These are phyloP conservation scores for Kradibia gibbosae DNA, from an alignment of 1,140 invertebrate genomes.

Conservation along the genomic window DNA sequence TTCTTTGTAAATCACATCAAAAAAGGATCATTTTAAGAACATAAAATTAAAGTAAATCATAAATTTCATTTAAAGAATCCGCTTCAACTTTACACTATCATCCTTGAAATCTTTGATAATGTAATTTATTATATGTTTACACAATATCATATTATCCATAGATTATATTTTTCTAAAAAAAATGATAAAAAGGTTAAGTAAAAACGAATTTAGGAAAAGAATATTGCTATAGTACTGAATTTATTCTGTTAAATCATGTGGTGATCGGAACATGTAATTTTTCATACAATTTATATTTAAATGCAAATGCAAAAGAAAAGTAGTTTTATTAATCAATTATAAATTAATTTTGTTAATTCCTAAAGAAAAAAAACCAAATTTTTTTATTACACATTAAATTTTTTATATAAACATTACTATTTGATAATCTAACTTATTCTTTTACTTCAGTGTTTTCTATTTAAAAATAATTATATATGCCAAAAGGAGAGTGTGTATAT, in stretches of 20 bases:
- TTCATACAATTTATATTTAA: no score
- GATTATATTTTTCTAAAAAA: constrained; percentile 51
- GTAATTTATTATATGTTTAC: constrained; percentile 29
- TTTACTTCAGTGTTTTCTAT: constrained; percentile 33
- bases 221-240: constrained; percentile 28
- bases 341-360: constrained; percentile 44
- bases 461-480: constrained; percentile 24
- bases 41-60: constrained; percentile 17
- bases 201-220: constrained; percentile 36
- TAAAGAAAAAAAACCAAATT: not conserved
- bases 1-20: constrained; percentile 42
- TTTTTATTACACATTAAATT: constrained; percentile 27
- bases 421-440: constrained; percentile 28
- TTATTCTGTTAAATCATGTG: constrained; percentile 26
- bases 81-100: constrained; percentile 3
- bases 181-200: constrained; percentile 34
- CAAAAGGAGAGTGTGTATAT: constrained; percentile 8
- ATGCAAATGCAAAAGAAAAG: no score
- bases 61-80: constrained; percentile 37
- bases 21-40: constrained; percentile 32
- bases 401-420: constrained; percentile 3
- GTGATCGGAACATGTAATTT: constrained; percentile 22
- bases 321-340: constrained; percentile 25
- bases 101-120: constrained; percentile 35
- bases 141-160: constrained; percentile 40